These are phyloP conservation scores for Brenthis hecate DNA, from an alignment of 2,888 invertebrate genomes.

Conservation along the genomic window DNA sequence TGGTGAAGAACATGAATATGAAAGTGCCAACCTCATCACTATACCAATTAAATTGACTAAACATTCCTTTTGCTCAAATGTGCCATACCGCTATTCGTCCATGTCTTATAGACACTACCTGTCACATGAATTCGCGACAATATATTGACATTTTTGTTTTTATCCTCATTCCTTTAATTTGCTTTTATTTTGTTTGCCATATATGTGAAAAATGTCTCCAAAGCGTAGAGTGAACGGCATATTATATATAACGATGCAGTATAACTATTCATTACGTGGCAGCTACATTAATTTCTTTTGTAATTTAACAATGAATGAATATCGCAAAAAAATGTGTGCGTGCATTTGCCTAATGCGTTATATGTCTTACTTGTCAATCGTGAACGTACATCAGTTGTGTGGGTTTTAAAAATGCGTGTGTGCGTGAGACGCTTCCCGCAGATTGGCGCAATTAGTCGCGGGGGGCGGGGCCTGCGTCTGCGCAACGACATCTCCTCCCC, in stretches of 20 bases:
- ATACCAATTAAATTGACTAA: constrained; percentile 54
- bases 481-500: constrained; percentile 76
- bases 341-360: constrained; percentile 61
- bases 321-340: constrained; percentile 42
- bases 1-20: constrained; percentile 60
- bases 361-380: constrained; percentile 43
- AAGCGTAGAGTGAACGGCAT: constrained; percentile 15
- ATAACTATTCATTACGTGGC: constrained; percentile 37
- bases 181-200: constrained; percentile 36
- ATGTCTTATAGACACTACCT: constrained; percentile 36
- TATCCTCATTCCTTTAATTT: constrained; percentile 20
- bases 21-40: constrained; percentile 49
- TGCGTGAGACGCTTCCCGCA: constrained; percentile 64
- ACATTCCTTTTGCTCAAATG: constrained; percentile 53
- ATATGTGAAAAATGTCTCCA: constrained; percentile 30
- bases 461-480: constrained; percentile 74
- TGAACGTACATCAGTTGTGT: constrained; percentile 38
- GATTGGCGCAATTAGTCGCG: constrained; percentile 79
- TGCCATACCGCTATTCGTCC: constrained; percentile 35
- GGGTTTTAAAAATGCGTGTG: constrained; percentile 58
- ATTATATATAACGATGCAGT: constrained; percentile 40
- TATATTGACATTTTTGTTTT: constrained; percentile 32
- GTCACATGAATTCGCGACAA: constrained; percentile 31
- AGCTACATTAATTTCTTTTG: constrained; percentile 42
- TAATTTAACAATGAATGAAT: constrained; percentile 45